Base-by-base conservation (phyloP, 1,140 invertebrate genomes). In the Eupristina koningsbergeri region DNA sequence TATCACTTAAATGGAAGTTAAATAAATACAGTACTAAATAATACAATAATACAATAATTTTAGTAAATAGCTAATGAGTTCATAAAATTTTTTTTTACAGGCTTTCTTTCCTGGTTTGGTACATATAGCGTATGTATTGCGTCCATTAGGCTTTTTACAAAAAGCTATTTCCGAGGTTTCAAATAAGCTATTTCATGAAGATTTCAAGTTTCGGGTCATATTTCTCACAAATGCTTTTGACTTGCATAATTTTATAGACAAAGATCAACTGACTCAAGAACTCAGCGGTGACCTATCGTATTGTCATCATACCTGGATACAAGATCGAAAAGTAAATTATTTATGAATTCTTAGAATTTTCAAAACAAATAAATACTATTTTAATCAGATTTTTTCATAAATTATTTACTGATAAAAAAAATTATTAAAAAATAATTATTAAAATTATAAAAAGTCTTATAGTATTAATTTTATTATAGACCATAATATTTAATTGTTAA, bases 131-230 rank as follows among this genome's bases (percentile, higher is more conserved):
- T 98, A 98, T 91, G 96, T 99, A 9, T 92, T 99, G 29, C 94
- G 98, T 81, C 98, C 98, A 39, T 95, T 95, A 53, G 97, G 98
- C 79, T 98, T 99, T 91, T 94, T 99, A 84, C 98, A 99, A 91
- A 97, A 99, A 93, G 98, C 98, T 6, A 95, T 99, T 86, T 98
- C 97, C 22, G 98, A 99, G 94, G 97, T 98, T 73, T 97, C 97
- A 89, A 98, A 97, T 90, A 98, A 98, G 90, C 94, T 98, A 85
- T 97, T 97, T 88, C 97, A 97, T 88, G 98, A 99, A 87, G 97
- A 98, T 91, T 98, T 98, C 90, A 96, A 98, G 91, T 99, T 98
- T 93, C 95, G 96, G 88, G 97, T 98, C 86, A 95, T 95, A 81
- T 94, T 97, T 34, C 95, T 97, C 88, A 96, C 96, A 64, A 94